Evolutionary conservation across 2,888 invertebrate species (phyloP).

Genomic region (Cheilosia vernalis): DNA sequence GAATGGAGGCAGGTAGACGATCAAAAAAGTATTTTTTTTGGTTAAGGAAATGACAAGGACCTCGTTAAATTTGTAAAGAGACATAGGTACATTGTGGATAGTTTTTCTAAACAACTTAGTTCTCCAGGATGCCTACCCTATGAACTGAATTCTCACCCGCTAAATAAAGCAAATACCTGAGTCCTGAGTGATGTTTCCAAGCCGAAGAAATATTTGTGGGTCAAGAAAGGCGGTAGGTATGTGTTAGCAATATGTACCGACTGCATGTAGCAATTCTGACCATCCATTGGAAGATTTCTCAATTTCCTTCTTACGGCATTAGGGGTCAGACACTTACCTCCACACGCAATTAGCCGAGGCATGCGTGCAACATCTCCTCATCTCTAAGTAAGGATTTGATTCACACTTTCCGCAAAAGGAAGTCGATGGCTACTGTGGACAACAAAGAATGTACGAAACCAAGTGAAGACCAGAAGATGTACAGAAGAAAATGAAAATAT

Average conservation of each 20-base stretch:
- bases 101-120: too few species aligned
- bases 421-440: constrained; percentile 17
- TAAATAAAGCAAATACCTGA: too few species aligned
- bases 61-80: too few species aligned
- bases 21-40: too few species aligned
- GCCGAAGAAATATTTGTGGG: constrained; percentile 3
- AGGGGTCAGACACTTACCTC: constrained; percentile 51
- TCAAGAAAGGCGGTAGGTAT: constrained; percentile 32
- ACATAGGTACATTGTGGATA: too few species aligned
- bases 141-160: too few species aligned
- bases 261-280: constrained; percentile 52
- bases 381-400: constrained; percentile 67
- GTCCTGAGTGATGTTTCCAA: background rate
- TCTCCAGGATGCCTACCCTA: too few species aligned
- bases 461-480: background rate
- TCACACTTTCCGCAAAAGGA: constrained; percentile 70
- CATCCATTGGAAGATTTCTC: constrained; percentile 48
- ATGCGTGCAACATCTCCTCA: constrained; percentile 63
- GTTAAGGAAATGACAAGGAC: too few species aligned
- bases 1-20: too few species aligned
- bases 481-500: constrained; percentile 10
- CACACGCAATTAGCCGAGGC: constrained; percentile 57
- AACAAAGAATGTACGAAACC: constrained; percentile 23
- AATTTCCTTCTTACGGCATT: constrained; percentile 41
- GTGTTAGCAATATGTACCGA: constrained; percentile 49